Evolutionary conservation across 2,113 vertebrate genomes (phyloP).

Genomic region (Plectropomus leopardus): DNA sequence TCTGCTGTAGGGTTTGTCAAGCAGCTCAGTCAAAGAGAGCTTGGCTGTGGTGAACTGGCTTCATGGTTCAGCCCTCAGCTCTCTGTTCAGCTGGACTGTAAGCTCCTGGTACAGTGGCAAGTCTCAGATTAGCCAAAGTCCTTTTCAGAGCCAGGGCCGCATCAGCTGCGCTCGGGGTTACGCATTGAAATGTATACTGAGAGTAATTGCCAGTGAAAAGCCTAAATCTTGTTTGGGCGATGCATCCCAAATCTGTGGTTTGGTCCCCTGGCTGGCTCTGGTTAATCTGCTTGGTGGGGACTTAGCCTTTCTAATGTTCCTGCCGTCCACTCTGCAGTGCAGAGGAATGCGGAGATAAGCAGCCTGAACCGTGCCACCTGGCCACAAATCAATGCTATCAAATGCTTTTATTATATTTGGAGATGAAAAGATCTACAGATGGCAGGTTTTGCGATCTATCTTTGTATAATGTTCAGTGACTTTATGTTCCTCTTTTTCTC

Average conservation of each 20-base stretch:
- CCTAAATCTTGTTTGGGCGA: slow-evolving; percentile 74
- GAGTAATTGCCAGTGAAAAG: slow-evolving; percentile 80
- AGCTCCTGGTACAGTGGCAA: slow-evolving; percentile 50
- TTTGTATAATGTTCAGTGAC: slow-evolving; percentile 18
- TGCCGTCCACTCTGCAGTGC: slow-evolving; percentile 48
- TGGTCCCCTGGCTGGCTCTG: slow-evolving; percentile 53
- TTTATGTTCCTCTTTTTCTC: not conserved
- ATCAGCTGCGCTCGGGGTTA: slow-evolving; percentile 44
- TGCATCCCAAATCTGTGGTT: slow-evolving; percentile 76
- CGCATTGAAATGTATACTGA: slow-evolving; percentile 65
- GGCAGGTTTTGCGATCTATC: slow-evolving; percentile 15
- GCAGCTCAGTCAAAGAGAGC: too few relatives aligned
- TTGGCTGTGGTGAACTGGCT: too few relatives aligned
- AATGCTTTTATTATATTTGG: slow-evolving; percentile 35
- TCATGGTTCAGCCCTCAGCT: too few relatives aligned
- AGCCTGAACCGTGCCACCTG: slow-evolving; percentile 21
- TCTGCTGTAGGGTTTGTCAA: too few relatives aligned
- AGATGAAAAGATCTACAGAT: slow-evolving; percentile 42
- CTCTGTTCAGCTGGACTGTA: slow-evolving; percentile 43
- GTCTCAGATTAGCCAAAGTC: slow-evolving; percentile 68
- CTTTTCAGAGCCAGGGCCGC: slow-evolving; percentile 51
- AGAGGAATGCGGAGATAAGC: slow-evolving; percentile 67
- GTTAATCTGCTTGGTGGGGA: slow-evolving; percentile 76
- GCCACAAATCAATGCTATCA: slow-evolving; percentile 54
- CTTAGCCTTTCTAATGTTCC: slow-evolving; percentile 68